phyloP scores from a whole-genome alignment of 1,140 invertebrate genomes.

The Sipha flava region DNA sequence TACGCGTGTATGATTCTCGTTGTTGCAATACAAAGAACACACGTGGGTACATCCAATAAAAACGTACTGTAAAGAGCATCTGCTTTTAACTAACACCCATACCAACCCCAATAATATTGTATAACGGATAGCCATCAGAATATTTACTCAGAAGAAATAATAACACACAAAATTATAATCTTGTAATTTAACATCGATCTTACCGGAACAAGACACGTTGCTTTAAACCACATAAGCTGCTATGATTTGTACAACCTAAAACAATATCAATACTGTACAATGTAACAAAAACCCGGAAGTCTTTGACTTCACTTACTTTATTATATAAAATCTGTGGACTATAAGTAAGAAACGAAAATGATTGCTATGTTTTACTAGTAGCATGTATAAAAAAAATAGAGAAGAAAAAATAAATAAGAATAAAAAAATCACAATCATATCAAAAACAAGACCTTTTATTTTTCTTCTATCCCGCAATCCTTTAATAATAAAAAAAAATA shows the following conservation, averaged over 20 bases:
- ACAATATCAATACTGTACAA: not conserved
- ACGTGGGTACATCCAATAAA: too few species aligned
- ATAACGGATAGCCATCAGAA: too few species aligned
- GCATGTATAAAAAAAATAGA: not conserved
- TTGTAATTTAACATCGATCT: not conserved
- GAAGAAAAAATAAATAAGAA: not conserved
- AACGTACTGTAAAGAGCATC: too few species aligned
- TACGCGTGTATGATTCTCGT: too few species aligned
- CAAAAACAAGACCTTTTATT: constrained; percentile 10
- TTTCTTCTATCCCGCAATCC: not conserved
- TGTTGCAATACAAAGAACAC: too few species aligned
- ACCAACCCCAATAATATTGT: too few species aligned
- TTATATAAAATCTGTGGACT: not conserved
- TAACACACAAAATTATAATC: too few species aligned
- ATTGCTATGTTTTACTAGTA: constrained; percentile 1
- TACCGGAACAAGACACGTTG: not conserved
- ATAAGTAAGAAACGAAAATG: not conserved
- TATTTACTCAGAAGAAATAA: too few species aligned
- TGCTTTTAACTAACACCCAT: too few species aligned
- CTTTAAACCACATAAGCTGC: not conserved
- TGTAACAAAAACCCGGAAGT: not conserved
- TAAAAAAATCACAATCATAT: not conserved
- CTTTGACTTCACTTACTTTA: not conserved
- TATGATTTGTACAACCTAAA: not conserved
- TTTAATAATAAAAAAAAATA: constrained; percentile 21